Evolutionary conservation across 2,797 vertebrate species (phyloP), one percentile per base, ranked within the genome.

Genomic region (Falco columbarius): DNA sequence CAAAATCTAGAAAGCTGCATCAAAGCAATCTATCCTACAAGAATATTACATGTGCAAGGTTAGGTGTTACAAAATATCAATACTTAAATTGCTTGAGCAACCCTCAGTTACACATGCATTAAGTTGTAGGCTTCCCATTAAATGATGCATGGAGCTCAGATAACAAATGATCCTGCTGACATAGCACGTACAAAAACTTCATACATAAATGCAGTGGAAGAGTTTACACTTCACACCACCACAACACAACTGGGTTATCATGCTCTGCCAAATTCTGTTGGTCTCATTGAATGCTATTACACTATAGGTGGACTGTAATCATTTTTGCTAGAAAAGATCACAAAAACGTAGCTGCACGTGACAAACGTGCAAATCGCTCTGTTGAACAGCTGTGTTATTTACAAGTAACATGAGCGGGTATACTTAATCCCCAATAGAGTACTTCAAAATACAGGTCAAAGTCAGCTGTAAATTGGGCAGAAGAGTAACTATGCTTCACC

Each of bases 381-480:
- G 47, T 22, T 80, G 27, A 51, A 86, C n/a, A 83, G 82, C 47
- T 0, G 0, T 26, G 17, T 72, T 47, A 82, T 30, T 84, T 66
- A 73, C 77, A 84, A 65, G 40, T 59, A 92, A 91, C 26, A 16
- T n/a, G 58, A 92, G 61, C 1, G 49, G 46, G 42, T 51, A 56
- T 66, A 81, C 59, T 83, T 88, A 92, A 94, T 76, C 59, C 46
- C 32, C 56, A 71, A 4, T 6, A 9, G 3, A 93, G 61, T 24
- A 83, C 72, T 90, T 86, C 26, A 82, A 94, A 93, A 91, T 51
- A 90, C 54, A 94, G 87, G 93, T 90, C 85, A 88, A 95, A 96
- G 85, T 88, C 94, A 89, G 85, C 52, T 74, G 91, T n/a, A 85
- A 88, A 94, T 40, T 86, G 85, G 56, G 65, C 52, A 87, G 65